Base-by-base conservation (phyloP, 2,113 vertebrate genomes). In the Alosa alosa region DNA sequence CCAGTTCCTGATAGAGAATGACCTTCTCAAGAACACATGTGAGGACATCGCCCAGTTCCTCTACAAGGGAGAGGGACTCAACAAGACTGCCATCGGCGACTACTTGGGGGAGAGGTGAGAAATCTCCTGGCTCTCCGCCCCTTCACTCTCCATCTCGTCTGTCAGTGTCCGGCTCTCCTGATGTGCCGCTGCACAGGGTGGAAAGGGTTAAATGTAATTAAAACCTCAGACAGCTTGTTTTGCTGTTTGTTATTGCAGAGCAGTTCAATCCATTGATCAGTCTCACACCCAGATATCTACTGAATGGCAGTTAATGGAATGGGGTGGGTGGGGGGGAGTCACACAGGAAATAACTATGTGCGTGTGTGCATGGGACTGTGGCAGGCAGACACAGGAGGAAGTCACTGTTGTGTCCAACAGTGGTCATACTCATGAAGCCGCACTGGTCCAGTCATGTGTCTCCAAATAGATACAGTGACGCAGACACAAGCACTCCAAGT, bases 31-130 rank as follows among this genome's bases (percentile, higher is more conserved):
- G 93, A 96, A 97, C 93, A 99, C 97, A 0, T 96, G 96, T 0
- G 96, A 97, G 45, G 97, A 97, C 86, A 98, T 99, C 0, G 98
- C 96, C 44, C 97, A 98, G 93, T 99, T 99, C 90, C 93, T 99
- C 20, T 98, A 97, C 88, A 99, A 99, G 87, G 98, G 98, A 0
- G 98, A 99, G 90, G 98, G 98, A 39, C 97, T 99, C 75, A 99
- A 99, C 93, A 99, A 99, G 86, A 99, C 97, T 0, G 98, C 97
- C 88, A 99, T 99, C 0, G 98, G 98, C 0, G 98, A 99, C 94
- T 99, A 99, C 94, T 95, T 99, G 82, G 98, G 98, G 0, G 98
- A 99, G 94, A 95, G 98, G 98, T 97, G 82, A 90, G 91, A 78
- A 81, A 4, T 11, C 9, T 31, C n/a, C n/a, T 31, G 31, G 31